Conservation (phyloP, 1,140 invertebrate genomes). For the Delia radicum region DNA sequence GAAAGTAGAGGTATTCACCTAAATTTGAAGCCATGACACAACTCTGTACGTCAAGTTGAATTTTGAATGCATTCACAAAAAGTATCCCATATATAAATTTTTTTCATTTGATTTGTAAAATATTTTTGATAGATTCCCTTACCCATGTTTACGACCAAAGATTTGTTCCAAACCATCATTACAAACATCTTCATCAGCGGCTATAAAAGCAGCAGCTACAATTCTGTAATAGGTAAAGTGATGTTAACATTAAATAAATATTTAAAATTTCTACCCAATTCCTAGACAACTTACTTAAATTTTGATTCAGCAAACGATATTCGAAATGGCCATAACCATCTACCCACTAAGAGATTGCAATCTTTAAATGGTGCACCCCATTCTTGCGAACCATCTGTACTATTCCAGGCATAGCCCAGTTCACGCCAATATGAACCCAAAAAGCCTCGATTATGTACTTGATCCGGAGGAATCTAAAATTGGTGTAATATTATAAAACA, state of each 20-base stretch:
- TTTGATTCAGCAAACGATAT: slow-evolving; percentile 50
- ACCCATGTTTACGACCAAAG: slow-evolving; percentile 53
- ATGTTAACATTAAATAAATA: slow-evolving; percentile 6
- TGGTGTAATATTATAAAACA: background rate
- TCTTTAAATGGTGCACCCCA: slow-evolving; percentile 54
- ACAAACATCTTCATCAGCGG: slow-evolving; percentile 53
- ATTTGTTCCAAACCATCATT: slow-evolving; percentile 55
- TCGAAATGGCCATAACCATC: slow-evolving; percentile 55
- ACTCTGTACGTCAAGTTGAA: background rate
- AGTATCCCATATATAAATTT: no score
- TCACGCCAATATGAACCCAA: slow-evolving; percentile 54
- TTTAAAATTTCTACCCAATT: no score
- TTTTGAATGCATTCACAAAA: no score
- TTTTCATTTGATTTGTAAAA: no score
- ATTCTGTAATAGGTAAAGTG: slow-evolving; percentile 41
- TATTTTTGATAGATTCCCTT: no score
- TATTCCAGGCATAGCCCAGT: slow-evolving; percentile 54
- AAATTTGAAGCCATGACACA: no score
- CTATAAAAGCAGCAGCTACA: slow-evolving; percentile 54
- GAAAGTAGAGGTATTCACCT: no score
- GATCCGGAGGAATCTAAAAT: slow-evolving; percentile 50
- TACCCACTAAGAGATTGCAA: slow-evolving; percentile 50
- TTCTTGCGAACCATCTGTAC: slow-evolving; percentile 50
- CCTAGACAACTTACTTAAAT: slow-evolving; percentile 41
- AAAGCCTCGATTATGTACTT: slow-evolving; percentile 51